Conservation (phyloP, 2,797 vertebrate species). For the Amblyraja radiata region DNA sequence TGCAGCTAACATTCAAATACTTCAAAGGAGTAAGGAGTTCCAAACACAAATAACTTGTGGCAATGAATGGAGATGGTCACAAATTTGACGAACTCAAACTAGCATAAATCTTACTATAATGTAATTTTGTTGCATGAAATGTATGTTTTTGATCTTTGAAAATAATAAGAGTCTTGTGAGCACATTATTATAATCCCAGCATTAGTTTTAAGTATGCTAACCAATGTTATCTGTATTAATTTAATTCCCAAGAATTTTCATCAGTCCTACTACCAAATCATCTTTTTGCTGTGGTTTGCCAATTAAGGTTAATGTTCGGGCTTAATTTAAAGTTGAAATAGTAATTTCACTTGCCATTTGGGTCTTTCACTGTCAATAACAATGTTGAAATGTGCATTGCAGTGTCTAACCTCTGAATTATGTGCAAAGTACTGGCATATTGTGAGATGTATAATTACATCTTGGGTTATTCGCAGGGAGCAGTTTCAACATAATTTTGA, state of each 20-base stretch:
- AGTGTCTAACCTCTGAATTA: conserved; percentile 26
- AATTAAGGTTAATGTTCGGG: conserved; percentile 35
- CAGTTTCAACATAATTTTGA: conserved; percentile 32
- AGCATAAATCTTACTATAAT: not conserved
- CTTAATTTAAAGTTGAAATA: conserved; percentile 31
- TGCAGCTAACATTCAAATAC: not conserved
- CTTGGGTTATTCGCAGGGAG: not conserved
- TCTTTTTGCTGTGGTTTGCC: conserved; percentile 18
- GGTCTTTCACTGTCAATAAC: conserved; percentile 22
- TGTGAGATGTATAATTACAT: conserved; percentile 30
- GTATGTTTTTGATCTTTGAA: no score
- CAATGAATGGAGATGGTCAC: no score
- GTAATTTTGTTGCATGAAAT: not conserved
- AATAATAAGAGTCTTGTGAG: not conserved
- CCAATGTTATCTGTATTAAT: not conserved
- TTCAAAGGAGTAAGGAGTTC: not conserved
- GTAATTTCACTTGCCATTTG: conserved; percentile 13
- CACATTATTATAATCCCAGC: not conserved
- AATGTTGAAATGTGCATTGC: not conserved
- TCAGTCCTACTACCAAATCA: not conserved
- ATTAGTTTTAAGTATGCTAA: not conserved
- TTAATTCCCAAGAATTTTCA: conserved; percentile 13
- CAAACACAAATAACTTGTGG: not conserved
- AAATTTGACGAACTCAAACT: not conserved
- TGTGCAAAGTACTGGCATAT: conserved; percentile 15